Conservation (phyloP, 2,888 invertebrate genomes). For the Drosophila helvetica region DNA sequence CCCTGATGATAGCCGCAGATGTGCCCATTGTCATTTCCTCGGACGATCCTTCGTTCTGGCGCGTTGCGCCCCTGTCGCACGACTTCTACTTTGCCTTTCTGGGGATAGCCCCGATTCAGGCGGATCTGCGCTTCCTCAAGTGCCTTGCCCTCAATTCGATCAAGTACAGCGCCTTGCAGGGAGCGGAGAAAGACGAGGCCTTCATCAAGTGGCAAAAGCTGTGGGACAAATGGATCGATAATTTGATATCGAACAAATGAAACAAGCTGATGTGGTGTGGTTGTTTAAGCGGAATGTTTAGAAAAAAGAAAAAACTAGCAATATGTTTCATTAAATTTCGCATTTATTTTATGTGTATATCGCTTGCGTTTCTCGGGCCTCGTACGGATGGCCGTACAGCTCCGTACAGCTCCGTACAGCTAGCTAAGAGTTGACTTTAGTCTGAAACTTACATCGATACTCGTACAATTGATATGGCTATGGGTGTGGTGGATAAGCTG, state of each 20-base stretch:
- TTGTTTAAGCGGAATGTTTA: too few species aligned
- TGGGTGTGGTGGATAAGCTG: constrained; percentile 36
- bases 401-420: not conserved
- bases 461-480: constrained; percentile 50
- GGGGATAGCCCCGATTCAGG: constrained; percentile 88
- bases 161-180: constrained; percentile 86
- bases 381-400: too few species aligned
- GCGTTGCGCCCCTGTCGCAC: constrained; percentile 88
- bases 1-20: constrained; percentile 86
- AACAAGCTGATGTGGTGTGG: too few species aligned
- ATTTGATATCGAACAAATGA: constrained; percentile 29
- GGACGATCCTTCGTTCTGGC: constrained; percentile 92
- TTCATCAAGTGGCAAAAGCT: constrained; percentile 85
- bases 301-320: not conserved
- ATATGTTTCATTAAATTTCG: constrained; percentile 33
- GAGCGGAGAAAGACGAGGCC: constrained; percentile 84
- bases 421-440: constrained; percentile 47
- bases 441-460: constrained; percentile 44
- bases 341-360: constrained; percentile 52
- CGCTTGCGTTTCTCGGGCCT: constrained; percentile 15
- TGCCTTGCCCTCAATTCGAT: constrained; percentile 90
- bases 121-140: constrained; percentile 89
- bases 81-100: constrained; percentile 92
- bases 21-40: constrained; percentile 91
- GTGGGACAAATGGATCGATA: constrained; percentile 86